Base-by-base conservation (phyloP, 2,797 vertebrate genomes). In the Siniperca undulata region DNA sequence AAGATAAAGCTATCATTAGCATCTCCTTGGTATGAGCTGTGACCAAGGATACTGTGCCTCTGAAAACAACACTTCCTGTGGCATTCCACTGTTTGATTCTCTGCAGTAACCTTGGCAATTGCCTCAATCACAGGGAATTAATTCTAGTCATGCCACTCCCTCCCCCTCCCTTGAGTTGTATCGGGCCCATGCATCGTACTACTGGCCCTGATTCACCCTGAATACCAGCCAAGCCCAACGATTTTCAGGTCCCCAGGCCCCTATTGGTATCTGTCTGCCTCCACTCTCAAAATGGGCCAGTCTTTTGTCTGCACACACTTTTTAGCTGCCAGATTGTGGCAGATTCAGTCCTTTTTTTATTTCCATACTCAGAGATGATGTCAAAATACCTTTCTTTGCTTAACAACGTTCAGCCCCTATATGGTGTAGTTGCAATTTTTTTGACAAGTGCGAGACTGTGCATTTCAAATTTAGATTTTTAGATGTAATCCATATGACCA, bases 91-190 rank as follows among this genome's bases (percentile, higher is more conserved):
- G 87, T 94, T 95, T 94, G 92, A 95, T 95, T 95, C 86, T 89
- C 88, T 89, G 92, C 93, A 93, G 92, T 96, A 96, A 95, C 95
- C 95, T 96, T 95, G 95, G 92, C 91, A 89, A 95, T 95, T 87
- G 88, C 91, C 85, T 95, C 94, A 94, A 94, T 95, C 92, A 93
- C 89, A 81, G 86, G 80, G 89, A 93, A 96, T 96, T 95, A 94
- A 96, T 96, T 96, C 95, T 89, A 94, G 95, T 96, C 95, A 96
- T 94, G 91, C 86, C 85, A 91, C 87, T 78, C 80, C 75, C 70
- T 71, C 78, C 77, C 75, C 83, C 84, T 82, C 75, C 66, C 83
- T 77, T 80, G 80, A 93, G 87, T 85, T 90, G 89, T 92, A 92
- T 89, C 46, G 52, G 84, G 84, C 83, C 87, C 83, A 89, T 93